Conservation (phyloP, 1,140 invertebrate species). For the Drosophila leontia region DNA sequence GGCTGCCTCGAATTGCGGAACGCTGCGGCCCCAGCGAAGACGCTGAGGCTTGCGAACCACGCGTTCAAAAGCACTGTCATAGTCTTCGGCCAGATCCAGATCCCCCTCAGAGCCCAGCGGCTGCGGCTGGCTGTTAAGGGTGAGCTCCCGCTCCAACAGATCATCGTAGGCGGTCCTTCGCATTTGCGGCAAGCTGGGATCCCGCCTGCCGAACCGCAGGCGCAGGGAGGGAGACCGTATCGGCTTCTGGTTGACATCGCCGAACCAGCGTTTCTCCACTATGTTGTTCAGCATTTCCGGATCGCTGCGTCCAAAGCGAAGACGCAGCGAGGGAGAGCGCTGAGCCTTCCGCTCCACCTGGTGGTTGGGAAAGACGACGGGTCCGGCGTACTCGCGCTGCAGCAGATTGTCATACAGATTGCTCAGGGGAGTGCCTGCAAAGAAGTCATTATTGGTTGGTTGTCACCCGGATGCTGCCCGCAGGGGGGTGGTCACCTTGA, state of each 20-base stretch:
- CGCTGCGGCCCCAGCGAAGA: constrained; percentile 76
- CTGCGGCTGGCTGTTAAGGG: constrained; percentile 54
- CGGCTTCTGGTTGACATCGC: constrained; percentile 85
- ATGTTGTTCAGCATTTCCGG: constrained; percentile 84
- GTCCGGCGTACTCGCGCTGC: constrained; percentile 82
- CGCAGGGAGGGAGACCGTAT: constrained; percentile 88
- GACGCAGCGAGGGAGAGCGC: constrained; percentile 88
- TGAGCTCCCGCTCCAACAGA: constrained; percentile 66
- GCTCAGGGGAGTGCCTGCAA: constrained; percentile 59
- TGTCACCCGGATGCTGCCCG: neutral
- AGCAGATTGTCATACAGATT: constrained; percentile 80
- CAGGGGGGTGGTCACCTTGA: constrained; percentile 35
- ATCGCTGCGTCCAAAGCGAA: constrained; percentile 90
- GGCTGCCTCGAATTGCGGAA: constrained; percentile 37
- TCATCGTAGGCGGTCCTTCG: constrained; percentile 69
- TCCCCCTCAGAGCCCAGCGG: constrained; percentile 23
- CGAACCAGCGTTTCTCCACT: constrained; percentile 81
- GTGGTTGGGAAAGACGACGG: constrained; percentile 85
- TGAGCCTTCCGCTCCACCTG: constrained; percentile 90
- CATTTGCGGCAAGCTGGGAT: constrained; percentile 86
- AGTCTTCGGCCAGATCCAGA: constrained; percentile 46
- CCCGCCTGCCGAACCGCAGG: constrained; percentile 88
- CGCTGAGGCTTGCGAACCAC: constrained; percentile 77
- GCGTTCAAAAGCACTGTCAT: constrained; percentile 59
- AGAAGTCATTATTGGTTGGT: neutral